phyloP scores from a whole-genome alignment of 2,888 invertebrate species.

The Caenorhabditis angaria region DNA sequence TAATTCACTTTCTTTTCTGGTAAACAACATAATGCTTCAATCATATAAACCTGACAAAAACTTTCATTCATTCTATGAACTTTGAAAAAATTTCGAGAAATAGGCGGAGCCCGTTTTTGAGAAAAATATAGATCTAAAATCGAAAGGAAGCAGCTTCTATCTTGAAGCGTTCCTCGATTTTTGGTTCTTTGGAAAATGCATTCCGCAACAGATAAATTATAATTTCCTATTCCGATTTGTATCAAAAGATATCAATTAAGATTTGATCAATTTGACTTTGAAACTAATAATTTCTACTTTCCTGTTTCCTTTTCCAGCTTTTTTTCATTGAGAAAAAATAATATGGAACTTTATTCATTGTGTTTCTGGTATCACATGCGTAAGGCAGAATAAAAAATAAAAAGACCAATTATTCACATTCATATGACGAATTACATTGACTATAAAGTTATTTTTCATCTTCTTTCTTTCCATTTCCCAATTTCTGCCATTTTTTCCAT shows the following conservation, averaged over 20 bases:
- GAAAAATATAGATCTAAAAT: neutral
- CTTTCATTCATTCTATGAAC: neutral
- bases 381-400: neutral
- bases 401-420: conserved; percentile 1
- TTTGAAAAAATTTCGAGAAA: too few relatives aligned
- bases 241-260: neutral
- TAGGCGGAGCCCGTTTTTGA: neutral
- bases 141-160: too few relatives aligned
- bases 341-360: neutral
- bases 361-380: neutral
- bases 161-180: too few relatives aligned
- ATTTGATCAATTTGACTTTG: neutral
- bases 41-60: conserved; percentile 1
- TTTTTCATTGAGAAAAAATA: too few relatives aligned
- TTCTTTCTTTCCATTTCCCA: neutral
- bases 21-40: neutral
- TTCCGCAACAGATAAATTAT: neutral
- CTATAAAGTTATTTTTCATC: conserved; percentile 1
- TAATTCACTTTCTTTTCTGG: neutral
- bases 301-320: too few relatives aligned
- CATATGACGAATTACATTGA: conserved; percentile 4
- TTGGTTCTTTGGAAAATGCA: neutral
- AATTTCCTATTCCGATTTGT: neutral
- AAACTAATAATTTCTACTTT: too few relatives aligned
- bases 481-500: neutral